A percentile compares a stretch with the other conserved stretches of the same genome.
These are phyloP conservation scores for Cephus sareptanus DNA, from an alignment of 2,888 invertebrate genomes.

Conservation along the genomic window DNA sequence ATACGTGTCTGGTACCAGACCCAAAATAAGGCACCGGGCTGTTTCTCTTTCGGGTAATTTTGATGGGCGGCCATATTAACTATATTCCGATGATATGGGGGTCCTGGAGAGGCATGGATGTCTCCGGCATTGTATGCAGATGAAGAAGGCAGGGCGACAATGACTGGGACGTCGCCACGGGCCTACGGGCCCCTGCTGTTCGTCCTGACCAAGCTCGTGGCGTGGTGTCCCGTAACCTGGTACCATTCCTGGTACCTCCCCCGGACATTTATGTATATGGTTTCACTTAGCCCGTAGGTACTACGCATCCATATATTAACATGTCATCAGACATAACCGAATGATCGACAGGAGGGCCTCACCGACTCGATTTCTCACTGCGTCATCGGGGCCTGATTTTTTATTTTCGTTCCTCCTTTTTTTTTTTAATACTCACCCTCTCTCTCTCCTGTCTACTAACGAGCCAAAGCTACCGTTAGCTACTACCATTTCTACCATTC, in stretches of 20 bases:
- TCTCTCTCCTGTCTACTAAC: neutral
- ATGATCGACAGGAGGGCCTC: slow-evolving; percentile 23
- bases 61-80: slow-evolving; percentile 58
- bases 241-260: slow-evolving; percentile 19
- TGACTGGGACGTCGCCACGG: slow-evolving; percentile 54
- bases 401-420: neutral
- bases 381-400: neutral
- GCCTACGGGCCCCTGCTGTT: slow-evolving; percentile 33
- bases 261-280: slow-evolving; percentile 16
- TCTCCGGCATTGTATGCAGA: slow-evolving; percentile 64
- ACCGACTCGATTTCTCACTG: slow-evolving; percentile 2
- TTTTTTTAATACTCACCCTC: neutral
- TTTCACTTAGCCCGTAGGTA: slow-evolving; percentile 37
- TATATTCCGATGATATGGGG: slow-evolving; percentile 52
- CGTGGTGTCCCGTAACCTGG: slow-evolving; percentile 19
- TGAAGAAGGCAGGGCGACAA: slow-evolving; percentile 65
- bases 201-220: slow-evolving; percentile 26
- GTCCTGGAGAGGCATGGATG: slow-evolving; percentile 45
- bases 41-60: slow-evolving; percentile 51
- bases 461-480: neutral
- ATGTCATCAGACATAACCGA: slow-evolving; percentile 50
- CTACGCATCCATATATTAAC: slow-evolving; percentile 57
- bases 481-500: neutral
- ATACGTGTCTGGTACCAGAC: neutral
- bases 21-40: neutral